These are phyloP conservation scores for Rhodeus uyekii DNA, from an alignment of 2,797 vertebrate species.

Conservation along the genomic window DNA sequence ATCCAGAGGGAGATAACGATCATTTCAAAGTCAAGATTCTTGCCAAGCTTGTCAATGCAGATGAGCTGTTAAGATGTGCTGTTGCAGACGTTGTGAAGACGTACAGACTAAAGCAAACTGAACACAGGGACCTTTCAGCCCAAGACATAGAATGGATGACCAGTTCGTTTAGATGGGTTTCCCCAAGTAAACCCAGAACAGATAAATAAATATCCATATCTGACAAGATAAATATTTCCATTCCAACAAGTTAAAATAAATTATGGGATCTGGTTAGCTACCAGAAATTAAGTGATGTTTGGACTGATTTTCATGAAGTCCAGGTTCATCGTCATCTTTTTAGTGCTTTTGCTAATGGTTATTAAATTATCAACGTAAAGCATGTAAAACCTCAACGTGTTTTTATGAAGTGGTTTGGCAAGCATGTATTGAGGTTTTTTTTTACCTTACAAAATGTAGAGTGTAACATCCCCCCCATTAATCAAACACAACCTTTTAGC, in stretches of 20 bases:
- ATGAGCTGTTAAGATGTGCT: slow-evolving; percentile 19
- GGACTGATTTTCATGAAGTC: neutral
- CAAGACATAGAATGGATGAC: neutral
- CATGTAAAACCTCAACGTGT: neutral
- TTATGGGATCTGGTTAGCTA: neutral
- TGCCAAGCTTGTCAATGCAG: slow-evolving; percentile 46
- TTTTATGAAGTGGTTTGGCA: slow-evolving; percentile 2
- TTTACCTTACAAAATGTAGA: neutral
- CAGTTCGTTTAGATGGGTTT: neutral
- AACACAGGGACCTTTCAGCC: neutral
- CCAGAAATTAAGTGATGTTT: neutral
- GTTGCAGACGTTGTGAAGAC: too few relatives aligned
- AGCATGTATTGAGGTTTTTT: neutral
- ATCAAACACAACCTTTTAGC: slow-evolving; percentile 19
- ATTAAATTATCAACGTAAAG: neutral
- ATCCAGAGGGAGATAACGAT: slow-evolving; percentile 10
- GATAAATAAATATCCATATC: neutral
- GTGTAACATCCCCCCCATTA: slow-evolving; percentile 30
- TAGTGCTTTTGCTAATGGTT: neutral
- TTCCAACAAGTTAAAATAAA: neutral
- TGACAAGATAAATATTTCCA: neutral
- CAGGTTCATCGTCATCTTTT: neutral
- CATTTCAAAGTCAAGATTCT: slow-evolving; percentile 37
- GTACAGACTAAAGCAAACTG: neutral
- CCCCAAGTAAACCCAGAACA: neutral